Conservation (phyloP, 1,140 invertebrate genomes). For the Habropoda laboriosa region DNA sequence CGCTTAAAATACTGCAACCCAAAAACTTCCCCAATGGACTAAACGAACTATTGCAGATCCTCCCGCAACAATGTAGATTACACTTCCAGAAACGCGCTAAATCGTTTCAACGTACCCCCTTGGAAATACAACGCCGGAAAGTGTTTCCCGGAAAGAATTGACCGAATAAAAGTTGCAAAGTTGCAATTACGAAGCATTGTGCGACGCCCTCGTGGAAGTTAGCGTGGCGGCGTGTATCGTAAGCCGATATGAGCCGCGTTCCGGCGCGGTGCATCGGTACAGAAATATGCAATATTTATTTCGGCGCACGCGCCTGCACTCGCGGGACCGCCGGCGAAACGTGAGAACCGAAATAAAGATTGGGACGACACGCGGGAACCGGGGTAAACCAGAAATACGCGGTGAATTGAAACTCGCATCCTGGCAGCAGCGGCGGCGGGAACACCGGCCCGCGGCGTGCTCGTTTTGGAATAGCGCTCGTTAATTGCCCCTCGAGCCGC, state of each 20-base stretch:
- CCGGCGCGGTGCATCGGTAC: constrained; percentile 51
- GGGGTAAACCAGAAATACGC: constrained; percentile 63
- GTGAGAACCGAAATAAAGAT: constrained; percentile 71
- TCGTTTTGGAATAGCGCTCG: constrained; percentile 44
- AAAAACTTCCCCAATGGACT: too few species aligned
- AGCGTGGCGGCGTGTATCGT: constrained; percentile 32
- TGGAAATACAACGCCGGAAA: too few species aligned
- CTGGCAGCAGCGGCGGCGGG: constrained; percentile 22
- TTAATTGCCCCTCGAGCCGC: constrained; percentile 47
- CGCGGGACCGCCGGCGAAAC: constrained; percentile 52
- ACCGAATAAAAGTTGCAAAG: too few species aligned
- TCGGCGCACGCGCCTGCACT: constrained; percentile 45
- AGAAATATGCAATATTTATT: constrained; percentile 66
- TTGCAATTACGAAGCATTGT: neutral
- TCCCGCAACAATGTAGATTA: too few species aligned
- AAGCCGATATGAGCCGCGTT: constrained; percentile 62
- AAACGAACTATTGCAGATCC: too few species aligned
- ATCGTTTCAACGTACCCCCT: too few species aligned
- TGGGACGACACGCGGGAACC: constrained; percentile 61
- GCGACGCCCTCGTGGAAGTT: neutral
- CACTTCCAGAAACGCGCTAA: too few species aligned
- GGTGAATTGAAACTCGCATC: constrained; percentile 53
- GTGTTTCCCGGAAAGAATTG: too few species aligned
- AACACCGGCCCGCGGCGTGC: constrained; percentile 19
- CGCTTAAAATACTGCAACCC: too few species aligned